phyloP scores from a whole-genome alignment of 2,113 vertebrate genomes.

The Craseonycteris thonglongyai region DNA sequence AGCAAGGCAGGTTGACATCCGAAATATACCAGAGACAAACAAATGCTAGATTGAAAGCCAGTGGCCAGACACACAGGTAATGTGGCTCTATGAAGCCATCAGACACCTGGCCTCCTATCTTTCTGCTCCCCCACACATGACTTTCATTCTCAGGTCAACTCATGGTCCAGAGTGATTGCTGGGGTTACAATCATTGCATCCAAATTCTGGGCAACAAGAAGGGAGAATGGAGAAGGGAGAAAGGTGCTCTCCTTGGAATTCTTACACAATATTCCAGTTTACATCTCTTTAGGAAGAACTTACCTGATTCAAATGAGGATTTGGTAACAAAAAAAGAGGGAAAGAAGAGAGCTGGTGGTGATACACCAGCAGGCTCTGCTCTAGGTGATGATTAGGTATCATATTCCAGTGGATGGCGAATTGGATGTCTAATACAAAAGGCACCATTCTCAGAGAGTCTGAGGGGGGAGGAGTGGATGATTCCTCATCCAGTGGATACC shows the following conservation, averaged over 20 bases:
- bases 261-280: not conserved
- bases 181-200: not conserved
- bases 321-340: not conserved
- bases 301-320: not conserved
- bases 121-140: not conserved
- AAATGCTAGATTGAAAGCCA: not conserved
- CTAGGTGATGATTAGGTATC: not conserved
- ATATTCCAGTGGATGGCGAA: not conserved
- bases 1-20: not conserved
- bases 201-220: not conserved
- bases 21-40: not conserved
- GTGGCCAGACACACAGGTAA: not conserved
- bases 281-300: not conserved
- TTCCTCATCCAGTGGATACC: not conserved
- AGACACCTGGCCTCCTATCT: not conserved
- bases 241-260: not conserved
- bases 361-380: not conserved
- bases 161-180: not conserved
- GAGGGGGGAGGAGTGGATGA: not conserved
- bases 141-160: not conserved
- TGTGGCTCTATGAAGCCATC: not conserved
- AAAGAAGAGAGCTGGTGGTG: not conserved
- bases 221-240: not conserved
- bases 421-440: not conserved
- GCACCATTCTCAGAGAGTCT: not conserved